These are phyloP conservation scores for Nomada ruficornis DNA, from an alignment of 2,888 invertebrate species.

Conservation along the genomic window DNA sequence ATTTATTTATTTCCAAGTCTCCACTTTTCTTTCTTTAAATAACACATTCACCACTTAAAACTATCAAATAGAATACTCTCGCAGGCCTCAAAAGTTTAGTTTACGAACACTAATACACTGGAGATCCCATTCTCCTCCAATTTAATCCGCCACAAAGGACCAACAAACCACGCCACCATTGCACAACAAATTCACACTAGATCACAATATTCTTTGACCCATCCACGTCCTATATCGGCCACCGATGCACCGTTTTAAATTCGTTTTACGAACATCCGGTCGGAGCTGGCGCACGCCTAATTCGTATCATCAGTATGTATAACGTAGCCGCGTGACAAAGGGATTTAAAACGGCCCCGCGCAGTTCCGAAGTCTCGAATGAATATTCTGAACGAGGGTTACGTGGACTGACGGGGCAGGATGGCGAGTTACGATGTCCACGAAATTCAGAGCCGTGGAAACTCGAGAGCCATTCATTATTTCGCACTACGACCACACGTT, in stretches of 20 bases:
- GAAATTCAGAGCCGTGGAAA: constrained; percentile 58
- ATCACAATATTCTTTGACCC: background rate
- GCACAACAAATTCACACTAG: background rate
- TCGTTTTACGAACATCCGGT: background rate
- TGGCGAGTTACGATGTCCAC: constrained; percentile 38
- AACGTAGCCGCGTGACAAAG: constrained; percentile 48
- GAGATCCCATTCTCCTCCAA: too few species aligned
- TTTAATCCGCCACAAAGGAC: background rate
- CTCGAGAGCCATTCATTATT: constrained; percentile 69
- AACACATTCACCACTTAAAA: too few species aligned
- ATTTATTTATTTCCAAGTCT: too few species aligned
- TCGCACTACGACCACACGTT: constrained; percentile 42
- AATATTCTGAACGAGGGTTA: constrained; percentile 58
- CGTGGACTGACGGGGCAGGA: constrained; percentile 22
- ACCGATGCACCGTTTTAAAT: background rate
- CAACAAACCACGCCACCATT: background rate
- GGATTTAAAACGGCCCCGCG: constrained; percentile 49
- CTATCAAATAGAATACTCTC: too few species aligned
- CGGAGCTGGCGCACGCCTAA: constrained; percentile 33
- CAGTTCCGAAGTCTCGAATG: constrained; percentile 56
- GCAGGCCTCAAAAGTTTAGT: too few species aligned
- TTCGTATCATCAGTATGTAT: constrained; percentile 61
- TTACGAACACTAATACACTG: too few species aligned
- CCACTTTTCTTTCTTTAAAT: too few species aligned
- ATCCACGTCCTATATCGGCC: background rate